Percentiles rank a stretch among this genome's conserved stretches.
Conservation (phyloP, 2,888 invertebrate species). For the Eupithecia exiguata region DNA sequence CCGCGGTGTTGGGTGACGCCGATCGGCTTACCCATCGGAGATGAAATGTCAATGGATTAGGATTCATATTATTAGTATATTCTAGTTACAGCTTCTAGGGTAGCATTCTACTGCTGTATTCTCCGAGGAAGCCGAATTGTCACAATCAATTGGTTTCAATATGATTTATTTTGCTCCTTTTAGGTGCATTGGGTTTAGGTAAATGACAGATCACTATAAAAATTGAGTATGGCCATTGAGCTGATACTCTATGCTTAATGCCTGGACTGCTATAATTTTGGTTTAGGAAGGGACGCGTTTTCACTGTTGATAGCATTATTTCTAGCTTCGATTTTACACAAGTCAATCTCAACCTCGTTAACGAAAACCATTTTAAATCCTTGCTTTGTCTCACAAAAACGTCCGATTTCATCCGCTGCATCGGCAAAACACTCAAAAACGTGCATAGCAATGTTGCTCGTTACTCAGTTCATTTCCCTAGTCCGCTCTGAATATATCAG, state of each 20-base stretch:
- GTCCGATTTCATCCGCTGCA: constrained; percentile 42
- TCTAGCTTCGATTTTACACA: background rate
- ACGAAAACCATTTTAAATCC: background rate
- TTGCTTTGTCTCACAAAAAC: constrained; percentile 27
- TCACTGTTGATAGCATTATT: background rate
- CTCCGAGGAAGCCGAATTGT: background rate
- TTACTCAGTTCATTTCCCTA: constrained; percentile 58
- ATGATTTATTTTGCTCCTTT: background rate
- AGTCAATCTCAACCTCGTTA: background rate
- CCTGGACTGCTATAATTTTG: too few relatives aligned
- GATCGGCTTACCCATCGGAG: constrained; percentile 75
- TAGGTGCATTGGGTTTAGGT: background rate
- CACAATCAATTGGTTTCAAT: background rate
- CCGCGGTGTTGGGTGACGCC: constrained; percentile 65
- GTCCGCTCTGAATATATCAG: constrained; percentile 57
- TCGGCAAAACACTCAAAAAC: constrained; percentile 37
- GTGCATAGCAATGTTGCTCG: constrained; percentile 46
- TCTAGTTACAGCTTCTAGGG: background rate
- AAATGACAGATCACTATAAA: background rate
- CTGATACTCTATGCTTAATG: too few relatives aligned
- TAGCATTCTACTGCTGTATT: background rate
- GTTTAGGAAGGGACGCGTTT: background rate
- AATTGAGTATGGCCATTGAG: background rate
- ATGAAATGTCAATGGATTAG: constrained; percentile 66
- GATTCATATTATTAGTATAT: background rate